Base-by-base conservation (phyloP, 2,888 invertebrate species). In the Drosophila aldrichi region DNA sequence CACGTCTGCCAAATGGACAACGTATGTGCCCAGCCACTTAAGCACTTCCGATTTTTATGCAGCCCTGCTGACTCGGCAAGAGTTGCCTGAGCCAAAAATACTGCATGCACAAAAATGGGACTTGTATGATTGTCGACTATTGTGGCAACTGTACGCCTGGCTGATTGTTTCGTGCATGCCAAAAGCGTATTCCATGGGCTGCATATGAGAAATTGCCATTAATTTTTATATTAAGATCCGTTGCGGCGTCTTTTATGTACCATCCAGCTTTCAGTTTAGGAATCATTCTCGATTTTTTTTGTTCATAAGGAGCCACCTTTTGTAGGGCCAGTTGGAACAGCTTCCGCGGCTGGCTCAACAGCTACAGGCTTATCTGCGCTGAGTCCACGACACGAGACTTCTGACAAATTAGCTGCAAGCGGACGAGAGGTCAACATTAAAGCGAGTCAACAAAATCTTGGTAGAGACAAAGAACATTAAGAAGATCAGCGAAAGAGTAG, bases 321-420 rank as follows among this genome's bases (percentile, higher is more conserved):
- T 48, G 29, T 32, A n/a, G 48, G n/a, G 5, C 22, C 62, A 58
- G n/a, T 36, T 55, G 82, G 54, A 46, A 44, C 34, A 66, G 63
- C 40, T 58, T 66, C 57, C 55, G 46, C 44, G 66, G 65, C 74
- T 81, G 62, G 66, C 52, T 22, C 40, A 54, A 41, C 29, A 29
- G 29, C 29, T 29, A 8, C n/a, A n/a, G 8, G 61, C 64, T 77
- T 71, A 74, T 86, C 69, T 72, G 60, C 65, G 61, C 55, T 80
- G 59, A 58, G 49, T 49, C 64, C 54, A 65, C 62, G 59, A 67
- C n/a, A n/a, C 59, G 82, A 49, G 60, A 56, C 55, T 59, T 59
- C 64, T 68, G 60, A 67, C 66, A 67, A 81, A 81, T 81, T 79
- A 66, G 67, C 69, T 68, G 77, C 61, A 60, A 75, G 69, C 65